Percentiles rank a stretch among this genome's conserved stretches.
Conservation (phyloP, 2,113 vertebrate genomes). For the Psilopsiagon aurifrons region DNA sequence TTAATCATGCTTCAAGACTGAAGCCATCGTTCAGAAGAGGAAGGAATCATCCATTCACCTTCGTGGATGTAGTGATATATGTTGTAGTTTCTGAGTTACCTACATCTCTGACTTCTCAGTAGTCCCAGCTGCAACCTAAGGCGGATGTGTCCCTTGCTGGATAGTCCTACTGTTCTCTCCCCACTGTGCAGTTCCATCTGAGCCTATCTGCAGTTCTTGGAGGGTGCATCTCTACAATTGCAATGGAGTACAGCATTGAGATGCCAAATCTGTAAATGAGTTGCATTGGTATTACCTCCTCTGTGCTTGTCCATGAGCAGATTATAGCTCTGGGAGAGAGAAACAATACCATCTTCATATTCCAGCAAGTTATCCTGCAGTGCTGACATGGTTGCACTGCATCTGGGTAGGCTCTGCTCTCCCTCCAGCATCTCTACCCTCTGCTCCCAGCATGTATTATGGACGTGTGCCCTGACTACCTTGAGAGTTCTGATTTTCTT, state of each 20-base stretch:
- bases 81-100: neutral
- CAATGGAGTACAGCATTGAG: neutral
- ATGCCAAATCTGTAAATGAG: neutral
- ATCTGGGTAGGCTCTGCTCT: neutral
- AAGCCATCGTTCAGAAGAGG: neutral
- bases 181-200: neutral
- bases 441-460: rapidly evolving
- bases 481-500: neutral
- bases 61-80: neutral
- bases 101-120: neutral
- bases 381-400: neutral
- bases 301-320: neutral
- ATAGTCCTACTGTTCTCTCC: neutral
- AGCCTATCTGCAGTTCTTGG: neutral
- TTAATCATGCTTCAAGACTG: neutral
- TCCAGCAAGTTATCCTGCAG: neutral
- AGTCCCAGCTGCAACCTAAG: neutral
- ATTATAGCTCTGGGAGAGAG: neutral
- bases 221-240: neutral
- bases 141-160: neutral
- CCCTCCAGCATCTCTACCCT: neutral
- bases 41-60: neutral
- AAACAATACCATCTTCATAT: neutral
- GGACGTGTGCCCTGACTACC: neutral
- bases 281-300: neutral